Base-by-base conservation (phyloP, 2,888 invertebrate species). In the Apocheima hispidaria region DNA sequence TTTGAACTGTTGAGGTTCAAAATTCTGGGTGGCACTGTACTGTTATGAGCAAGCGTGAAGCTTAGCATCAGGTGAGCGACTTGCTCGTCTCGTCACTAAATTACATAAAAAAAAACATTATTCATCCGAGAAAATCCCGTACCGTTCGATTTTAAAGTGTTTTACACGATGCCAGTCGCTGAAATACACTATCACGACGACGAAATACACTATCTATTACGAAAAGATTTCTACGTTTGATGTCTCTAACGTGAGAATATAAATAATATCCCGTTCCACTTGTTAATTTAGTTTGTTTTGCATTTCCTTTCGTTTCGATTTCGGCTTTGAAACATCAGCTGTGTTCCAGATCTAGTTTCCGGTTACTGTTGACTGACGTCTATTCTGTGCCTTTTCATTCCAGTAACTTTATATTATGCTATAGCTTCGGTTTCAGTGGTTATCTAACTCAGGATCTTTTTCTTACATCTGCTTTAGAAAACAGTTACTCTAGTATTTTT, bases 261-360 rank as follows among this genome's bases (percentile, higher is more conserved):
- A 14, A 52, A 51, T 44, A 58, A 51, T 52, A 40, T 44, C 33
- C 26, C 40, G 46, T 56, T 46, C 51, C 51, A 49, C 44, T 46
- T 52, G 23, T 35, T 52, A 18, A 7, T 28, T 36, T 14, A 20
- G 51, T 60, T 55, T 63, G 56, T 63, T 56, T 56, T 52, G 33
- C 74, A 74, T 79, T 83, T 82, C 80, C 78, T 72, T 66, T 68
- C 65, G 33, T 52, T 50, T 52, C 18, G 26, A 33, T 53, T 35
- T 53, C 48, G 43, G 12, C 76, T 84, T 84, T 84, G 85, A 81
- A 85, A 85, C 72, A 70, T 74, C 75, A 86, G 74, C 69, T 72
- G 72, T 69, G 77, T 70, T 69, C 80, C 67, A 77, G 70, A 76
- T 82, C 66, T 63, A 70, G 71, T 60, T 68, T 73, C 69, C 68